Evolutionary conservation across 2,888 invertebrate species (phyloP), one percentile per base, ranked within the genome.

Genomic region (Andrena chrysosceles): DNA sequence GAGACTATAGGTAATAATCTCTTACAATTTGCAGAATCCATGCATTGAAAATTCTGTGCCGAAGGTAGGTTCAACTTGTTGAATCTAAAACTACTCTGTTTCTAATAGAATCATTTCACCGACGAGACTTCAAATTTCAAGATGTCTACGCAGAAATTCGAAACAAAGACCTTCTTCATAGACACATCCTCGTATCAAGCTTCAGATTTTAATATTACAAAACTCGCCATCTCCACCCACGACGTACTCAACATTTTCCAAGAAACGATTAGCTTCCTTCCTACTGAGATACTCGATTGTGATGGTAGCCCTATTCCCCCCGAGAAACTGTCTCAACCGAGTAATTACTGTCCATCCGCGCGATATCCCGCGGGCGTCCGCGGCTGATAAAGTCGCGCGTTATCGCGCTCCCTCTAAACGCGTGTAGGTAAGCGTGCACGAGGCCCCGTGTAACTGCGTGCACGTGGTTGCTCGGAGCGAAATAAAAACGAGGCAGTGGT

Each of bases 321-420:
- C 6, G 4, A 35, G 13, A 49, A 49, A n/a, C n/a, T 16, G 29
- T 26, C 16, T 7, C 26, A 26, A 2, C 8, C 7, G 5, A 52
- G 63, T 68, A 83, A 83, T 81, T 76, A 63, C 23, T 7, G 42
- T 62, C 31, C 52, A 16, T 4, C 31, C 10, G 23, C 16, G 62
- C 60, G 63, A 80, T 71, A 62, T 48, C 49, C 69, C 42, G n/a
- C 20, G 48, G 67, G 64, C 54, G 69, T 70, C 69, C 59, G 31
- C 42, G 31, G 0, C 52, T 23, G 62, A 82, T 71, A 71, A 68
- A 71, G 48, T 62, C 26, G 56, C 62, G 56, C 8, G 35, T 71
- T 78, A 74, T 83, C 68, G 77, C 20, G n/a, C 26, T 52, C 33
- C 20, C 68, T 69, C 56, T 69, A 69, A 81, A 77, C 63, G 73